Evolutionary conservation across 2,113 vertebrate species (phyloP), one percentile per base, ranked within the genome.

Genomic region (Dipodomys ordii): DNA sequence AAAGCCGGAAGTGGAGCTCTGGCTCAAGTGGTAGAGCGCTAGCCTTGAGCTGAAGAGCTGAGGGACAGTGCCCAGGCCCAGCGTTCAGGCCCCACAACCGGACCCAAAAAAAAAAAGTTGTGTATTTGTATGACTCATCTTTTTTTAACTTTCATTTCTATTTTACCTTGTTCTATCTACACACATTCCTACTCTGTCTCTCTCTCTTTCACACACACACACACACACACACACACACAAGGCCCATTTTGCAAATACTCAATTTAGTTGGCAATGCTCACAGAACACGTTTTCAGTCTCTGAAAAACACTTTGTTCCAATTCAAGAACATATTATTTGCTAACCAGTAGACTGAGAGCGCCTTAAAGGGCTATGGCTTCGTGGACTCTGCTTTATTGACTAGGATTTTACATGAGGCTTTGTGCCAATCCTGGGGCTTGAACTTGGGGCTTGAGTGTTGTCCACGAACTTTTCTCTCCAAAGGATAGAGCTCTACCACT

Each of bases 241-340:
- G 65, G 72, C 15, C 53, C 57, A 82, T 88, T 88, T 93, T 60
- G 6, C 82, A 90, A 94, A 57, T 57, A 81, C 62, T 2, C 80
- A 15, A 44, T 81, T 69, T 69, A 81, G 35, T 62, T 76, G 60
- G 65, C 62, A 35, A 4, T 81, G 30, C 67, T 87, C 32, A 81
- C 11, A 85, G 88, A 82, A 92, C 20, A 72, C 11, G n/a, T 60
- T 83, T 95, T 72, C 15, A 77, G 1, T 81, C 78, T 91, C 92
- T 68, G 69, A 92, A 68, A 94, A 83, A 28, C 65, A 74, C 39
- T 73, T 32, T 79, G 46, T 71, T 32, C 35, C 28, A 32, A 28
- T 74, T 79, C 19, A 91, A 76, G 67, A 88, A 60, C n/a, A 46
- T 46, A 71, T 10, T 39, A 46, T 80, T 46, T n/a, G 32, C 19